Base-by-base conservation (phyloP, 2,113 vertebrate species). In the Pogona vitticeps region DNA sequence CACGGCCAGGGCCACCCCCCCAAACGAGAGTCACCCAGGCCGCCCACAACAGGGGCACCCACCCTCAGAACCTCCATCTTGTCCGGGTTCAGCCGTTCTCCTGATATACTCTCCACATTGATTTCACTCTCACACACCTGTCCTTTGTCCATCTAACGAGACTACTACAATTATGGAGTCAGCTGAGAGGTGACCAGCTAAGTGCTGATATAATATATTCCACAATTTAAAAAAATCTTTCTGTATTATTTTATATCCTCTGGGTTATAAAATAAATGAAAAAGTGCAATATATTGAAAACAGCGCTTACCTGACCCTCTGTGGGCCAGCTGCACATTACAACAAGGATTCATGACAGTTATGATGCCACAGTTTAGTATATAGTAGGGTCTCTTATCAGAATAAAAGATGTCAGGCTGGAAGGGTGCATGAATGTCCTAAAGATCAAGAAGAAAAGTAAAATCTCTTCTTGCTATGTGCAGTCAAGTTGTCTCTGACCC, bases 261-360 rank as follows among this genome's bases (percentile, higher is more conserved):
- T 75, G 42, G 12, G 12, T 36, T 20, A 67, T 26, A 67, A 76
- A 73, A 83, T 71, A 61, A 76, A 68, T 68, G 80, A 75, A 87
- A 71, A 70, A 0, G 36, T 23, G 42, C 36, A 40, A 33, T 1
- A 0, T 40, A 72, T 31, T 36, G n/a, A 73, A 28, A 71, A 20
- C 63, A 40, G 52, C 28, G 70, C 82, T 83, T 73, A 59, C 70
- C 71, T 59, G 71, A 40, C 82, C 82, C 46, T 75, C 70, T 83
- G 36, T 61, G n/a, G 82, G 26, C 46, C 68, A 72, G 42, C 81
- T 46, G 20, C 42, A 82, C 46, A 31, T 28, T 83, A 33, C 70
- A 61, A 5, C 46, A 70, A 71, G 65, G 46, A 31, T 75, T 56
- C 56, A 56, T 28, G 9, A 20, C 38, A 70, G 23, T 58, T 72